Conservation (phyloP, 2,797 vertebrate species). For the Syngnathus acus region DNA sequence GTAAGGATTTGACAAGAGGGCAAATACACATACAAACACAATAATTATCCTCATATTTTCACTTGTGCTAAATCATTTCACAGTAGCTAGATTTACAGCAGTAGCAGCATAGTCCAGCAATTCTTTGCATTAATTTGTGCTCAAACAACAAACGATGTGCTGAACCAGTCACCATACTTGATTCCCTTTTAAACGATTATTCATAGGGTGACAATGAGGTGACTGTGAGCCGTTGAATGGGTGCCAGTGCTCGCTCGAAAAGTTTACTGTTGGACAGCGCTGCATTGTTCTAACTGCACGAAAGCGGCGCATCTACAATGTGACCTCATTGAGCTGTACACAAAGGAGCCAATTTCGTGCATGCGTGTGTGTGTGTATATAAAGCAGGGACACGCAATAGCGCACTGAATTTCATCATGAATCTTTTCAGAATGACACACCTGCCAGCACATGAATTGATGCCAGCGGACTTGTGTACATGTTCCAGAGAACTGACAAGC, state of each 20-base stretch:
- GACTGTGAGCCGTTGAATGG: constrained; percentile 31
- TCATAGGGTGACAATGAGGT: constrained; percentile 47
- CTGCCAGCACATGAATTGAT: constrained; percentile 26
- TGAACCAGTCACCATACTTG: constrained; percentile 33
- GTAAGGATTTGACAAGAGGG: too few species aligned
- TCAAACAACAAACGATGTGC: constrained; percentile 28
- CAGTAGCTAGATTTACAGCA: constrained; percentile 41
- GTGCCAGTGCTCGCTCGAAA: constrained; percentile 38
- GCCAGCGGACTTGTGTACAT: not conserved
- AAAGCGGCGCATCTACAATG: constrained; percentile 39
- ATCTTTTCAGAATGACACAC: constrained; percentile 6
- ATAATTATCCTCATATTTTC: constrained; percentile 46
- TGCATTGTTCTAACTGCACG: constrained; percentile 44
- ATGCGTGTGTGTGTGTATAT: constrained; percentile 14
- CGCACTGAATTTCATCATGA: constrained; percentile 9
- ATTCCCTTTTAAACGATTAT: constrained; percentile 49
- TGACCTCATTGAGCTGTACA: constrained; percentile 45
- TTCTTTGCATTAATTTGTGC: constrained; percentile 19
- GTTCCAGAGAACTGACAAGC: constrained; percentile 6
- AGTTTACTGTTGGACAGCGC: constrained; percentile 40
- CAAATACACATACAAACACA: constrained; percentile 11
- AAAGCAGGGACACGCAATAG: constrained; percentile 13
- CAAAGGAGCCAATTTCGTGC: constrained; percentile 39
- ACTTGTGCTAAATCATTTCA: constrained; percentile 38
- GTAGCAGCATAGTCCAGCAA: constrained; percentile 8